Evolutionary conservation across 2,888 invertebrate species (phyloP), one percentile per base, ranked within the genome.

Genomic region (Aphodius granarius): DNA sequence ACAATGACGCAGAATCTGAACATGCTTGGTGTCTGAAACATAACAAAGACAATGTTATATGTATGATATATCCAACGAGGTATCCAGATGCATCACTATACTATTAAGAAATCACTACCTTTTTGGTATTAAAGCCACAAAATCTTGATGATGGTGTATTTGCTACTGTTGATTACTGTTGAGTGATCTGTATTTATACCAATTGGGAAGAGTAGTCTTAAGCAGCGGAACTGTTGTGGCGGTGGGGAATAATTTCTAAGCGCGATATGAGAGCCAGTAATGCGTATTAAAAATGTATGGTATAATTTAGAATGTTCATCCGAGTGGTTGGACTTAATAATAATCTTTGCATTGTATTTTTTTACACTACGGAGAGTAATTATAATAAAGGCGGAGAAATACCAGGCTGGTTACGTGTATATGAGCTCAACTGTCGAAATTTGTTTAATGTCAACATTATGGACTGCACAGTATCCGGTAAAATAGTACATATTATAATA

Each of bases 1-100:
- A 76, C 75, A 79, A 79, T 77, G 77, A 80, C 75, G 66, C 77
- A 43, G 75, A 75, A 75, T 73, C 72, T 72, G 62, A 78, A 77
- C 79, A 80, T 80, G 20, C 17, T 78, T 68, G 72, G 70, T 77
- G 71, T 71, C 75, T 75, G 72, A 13, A 76, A 76, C 5, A 73
- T 15, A 71, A 73, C n/a, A n/a, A 20, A 18, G 19, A 63, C 17
- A 62, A 22, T 68, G 13, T 66, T 17, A 66, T 13, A 19, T 19
- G n/a, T n/a, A n/a, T n/a, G n/a, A n/a, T n/a, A n/a, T 17, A 17
- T 66, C 20, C 16, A 65, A 65, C 6, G 18, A 65, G 13, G 43
- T 43, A 43, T 43, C 43, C 43, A 43, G 13, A 43, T 43, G 19
- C 1, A 19, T n/a, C 68, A 68, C 68, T 17, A 4, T 9, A 43